Conservation (phyloP, 2,113 vertebrate species). For the Eulemur rufifrons region DNA sequence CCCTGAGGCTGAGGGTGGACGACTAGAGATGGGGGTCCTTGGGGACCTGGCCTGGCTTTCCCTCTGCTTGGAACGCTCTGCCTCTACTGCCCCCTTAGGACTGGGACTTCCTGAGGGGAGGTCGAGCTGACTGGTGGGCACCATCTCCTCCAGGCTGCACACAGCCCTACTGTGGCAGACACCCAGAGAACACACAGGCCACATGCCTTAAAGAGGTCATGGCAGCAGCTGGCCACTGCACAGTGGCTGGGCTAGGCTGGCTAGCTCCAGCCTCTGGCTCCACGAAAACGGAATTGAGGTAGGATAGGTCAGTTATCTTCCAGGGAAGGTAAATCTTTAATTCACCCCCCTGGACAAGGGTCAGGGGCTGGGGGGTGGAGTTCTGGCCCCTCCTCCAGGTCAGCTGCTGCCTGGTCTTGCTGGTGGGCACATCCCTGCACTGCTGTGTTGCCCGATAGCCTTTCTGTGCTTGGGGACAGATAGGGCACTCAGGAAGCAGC, state of each 20-base stretch:
- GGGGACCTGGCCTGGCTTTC: slow-evolving; percentile 77
- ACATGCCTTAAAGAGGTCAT: neutral
- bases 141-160: neutral
- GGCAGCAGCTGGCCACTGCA: neutral
- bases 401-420: neutral
- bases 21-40: neutral
- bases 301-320: neutral
- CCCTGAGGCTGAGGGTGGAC: neutral
- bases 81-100: neutral
- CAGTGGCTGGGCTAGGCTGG: neutral
- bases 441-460: neutral
- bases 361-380: neutral
- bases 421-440: neutral
- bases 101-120: neutral
- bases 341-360: neutral
- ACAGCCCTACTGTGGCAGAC: neutral
- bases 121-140: neutral
- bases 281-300: neutral
- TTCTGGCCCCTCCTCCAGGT: neutral
- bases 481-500: neutral
- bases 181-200: neutral
- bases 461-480: neutral
- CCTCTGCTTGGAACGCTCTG: slow-evolving; percentile 5
- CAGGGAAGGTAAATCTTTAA: slow-evolving; percentile 64
- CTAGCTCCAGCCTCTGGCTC: neutral